Percentiles rank a stretch among this genome's conserved stretches.
These are phyloP conservation scores for Ectemnius cavifrons DNA, from an alignment of 2,888 invertebrate genomes.

Conservation along the genomic window DNA sequence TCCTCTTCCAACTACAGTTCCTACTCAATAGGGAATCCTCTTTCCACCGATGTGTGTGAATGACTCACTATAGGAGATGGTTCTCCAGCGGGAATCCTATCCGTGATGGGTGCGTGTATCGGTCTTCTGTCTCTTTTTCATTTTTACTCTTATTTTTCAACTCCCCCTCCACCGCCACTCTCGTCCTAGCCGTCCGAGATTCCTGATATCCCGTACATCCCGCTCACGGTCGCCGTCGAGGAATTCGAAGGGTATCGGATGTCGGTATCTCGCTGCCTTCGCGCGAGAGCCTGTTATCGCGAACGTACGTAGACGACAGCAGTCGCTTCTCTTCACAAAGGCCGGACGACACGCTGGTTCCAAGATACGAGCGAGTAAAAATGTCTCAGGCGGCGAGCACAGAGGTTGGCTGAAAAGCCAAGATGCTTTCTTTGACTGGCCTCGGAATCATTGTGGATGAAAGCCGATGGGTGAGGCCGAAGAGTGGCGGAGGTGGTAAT, in stretches of 20 bases:
- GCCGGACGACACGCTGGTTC: background rate
- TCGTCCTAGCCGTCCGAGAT: background rate
- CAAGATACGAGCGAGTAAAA: background rate
- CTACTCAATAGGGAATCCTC: conserved; percentile 31
- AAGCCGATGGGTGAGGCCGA: background rate
- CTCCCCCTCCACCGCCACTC: background rate
- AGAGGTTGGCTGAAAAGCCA: background rate
- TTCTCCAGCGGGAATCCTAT: conserved; percentile 7
- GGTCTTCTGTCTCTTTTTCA: conserved; percentile 6
- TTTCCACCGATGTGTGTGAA: conserved; percentile 19
- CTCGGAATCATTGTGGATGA: background rate
- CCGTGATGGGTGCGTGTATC: conserved; percentile 11
- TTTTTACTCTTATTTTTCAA: conserved; percentile 31
- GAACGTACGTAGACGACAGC: background rate
- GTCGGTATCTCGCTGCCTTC: conserved; percentile 3
- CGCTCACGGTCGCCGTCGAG: conserved; percentile 9
- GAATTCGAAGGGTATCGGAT: conserved; percentile 24
- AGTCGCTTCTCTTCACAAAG: background rate
- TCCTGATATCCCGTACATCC: background rate
- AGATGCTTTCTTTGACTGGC: background rate
- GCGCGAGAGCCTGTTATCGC: background rate
- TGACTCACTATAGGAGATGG: conserved; percentile 19
- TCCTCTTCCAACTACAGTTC: conserved; percentile 7
- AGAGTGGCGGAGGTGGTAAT: background rate
- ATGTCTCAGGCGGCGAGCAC: background rate